Conservation (phyloP, 1,140 invertebrate species). For the Drosophila sproati region DNA sequence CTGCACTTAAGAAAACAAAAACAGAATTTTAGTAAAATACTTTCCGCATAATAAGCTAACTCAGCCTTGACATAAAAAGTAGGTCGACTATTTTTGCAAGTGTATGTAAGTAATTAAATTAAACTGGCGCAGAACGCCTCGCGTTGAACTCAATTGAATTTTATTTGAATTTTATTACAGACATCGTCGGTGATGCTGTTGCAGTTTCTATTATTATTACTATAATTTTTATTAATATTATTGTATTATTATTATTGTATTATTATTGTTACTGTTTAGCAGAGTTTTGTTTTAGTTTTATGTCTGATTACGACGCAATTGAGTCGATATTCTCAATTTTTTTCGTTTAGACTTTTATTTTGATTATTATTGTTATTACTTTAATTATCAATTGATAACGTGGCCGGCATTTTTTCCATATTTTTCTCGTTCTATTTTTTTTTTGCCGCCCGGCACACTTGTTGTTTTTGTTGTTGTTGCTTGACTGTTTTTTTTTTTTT, state of each 20-base stretch:
- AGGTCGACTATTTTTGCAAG: no score
- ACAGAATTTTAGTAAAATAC: no score
- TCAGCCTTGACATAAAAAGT: no score
- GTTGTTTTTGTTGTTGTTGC: conserved; percentile 18
- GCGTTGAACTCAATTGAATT: conserved; percentile 80
- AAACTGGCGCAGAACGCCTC: conserved; percentile 68
- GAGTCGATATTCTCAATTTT: conserved; percentile 44
- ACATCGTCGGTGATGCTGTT: conserved; percentile 42
- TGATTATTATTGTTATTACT: conserved; percentile 78
- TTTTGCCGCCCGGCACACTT: conserved; percentile 30
- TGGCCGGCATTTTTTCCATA: conserved; percentile 69
- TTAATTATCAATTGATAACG: conserved; percentile 83
- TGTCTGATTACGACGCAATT: conserved; percentile 73
- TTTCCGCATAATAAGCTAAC: no score
- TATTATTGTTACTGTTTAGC: conserved; percentile 50
- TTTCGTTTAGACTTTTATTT: conserved; percentile 52
- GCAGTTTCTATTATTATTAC: conserved; percentile 33
- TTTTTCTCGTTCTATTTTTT: conserved; percentile 35
- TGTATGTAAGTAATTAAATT: conserved; percentile 79
- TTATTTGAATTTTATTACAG: conserved; percentile 82
- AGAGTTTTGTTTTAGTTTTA: conserved; percentile 44
- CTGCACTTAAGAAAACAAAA: no score
- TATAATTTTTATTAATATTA: conserved; percentile 18
- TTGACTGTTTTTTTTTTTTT: conserved; percentile 46
- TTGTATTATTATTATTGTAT: conserved; percentile 14